Conservation (phyloP, 2,797 vertebrate species). For the Danio kyathit region DNA sequence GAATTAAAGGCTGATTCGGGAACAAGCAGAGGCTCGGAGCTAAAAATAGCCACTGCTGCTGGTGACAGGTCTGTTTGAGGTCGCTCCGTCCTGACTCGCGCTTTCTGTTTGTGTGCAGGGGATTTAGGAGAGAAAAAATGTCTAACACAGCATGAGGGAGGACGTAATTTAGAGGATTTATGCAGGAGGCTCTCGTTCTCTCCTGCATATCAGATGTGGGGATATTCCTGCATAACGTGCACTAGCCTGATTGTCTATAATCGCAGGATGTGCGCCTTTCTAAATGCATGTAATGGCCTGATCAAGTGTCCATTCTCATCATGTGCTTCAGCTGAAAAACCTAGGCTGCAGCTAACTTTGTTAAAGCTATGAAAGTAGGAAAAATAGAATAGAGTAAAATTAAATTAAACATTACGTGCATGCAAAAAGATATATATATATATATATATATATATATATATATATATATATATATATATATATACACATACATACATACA, state of each 20-base stretch:
- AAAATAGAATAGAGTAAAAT: too few relatives aligned
- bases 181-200: not conserved
- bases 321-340: not conserved
- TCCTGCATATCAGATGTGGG: not conserved
- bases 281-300: conserved; percentile 6
- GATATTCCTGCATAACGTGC: not conserved
- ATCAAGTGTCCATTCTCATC: conserved; percentile 21
- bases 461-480: too few relatives aligned
- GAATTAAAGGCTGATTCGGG: conserved; percentile 33
- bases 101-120: conserved; percentile 18
- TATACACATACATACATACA: too few relatives aligned
- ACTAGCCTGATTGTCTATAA: conserved; percentile 4
- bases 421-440: too few relatives aligned
- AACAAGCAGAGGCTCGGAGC: conserved; percentile 23
- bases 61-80: conserved; percentile 53
- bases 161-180: too few relatives aligned
- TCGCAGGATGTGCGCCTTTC: conserved; percentile 5
- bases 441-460: too few relatives aligned
- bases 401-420: too few relatives aligned
- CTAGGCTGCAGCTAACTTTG: too few relatives aligned
- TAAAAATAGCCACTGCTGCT: conserved; percentile 60
- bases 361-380: too few relatives aligned
- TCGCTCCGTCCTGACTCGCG: conserved; percentile 52
- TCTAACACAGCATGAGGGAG: not conserved
- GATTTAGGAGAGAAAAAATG: not conserved